These are phyloP conservation scores for Otocyon megalotis DNA, from an alignment of 2,113 vertebrate species.

Conservation along the genomic window DNA sequence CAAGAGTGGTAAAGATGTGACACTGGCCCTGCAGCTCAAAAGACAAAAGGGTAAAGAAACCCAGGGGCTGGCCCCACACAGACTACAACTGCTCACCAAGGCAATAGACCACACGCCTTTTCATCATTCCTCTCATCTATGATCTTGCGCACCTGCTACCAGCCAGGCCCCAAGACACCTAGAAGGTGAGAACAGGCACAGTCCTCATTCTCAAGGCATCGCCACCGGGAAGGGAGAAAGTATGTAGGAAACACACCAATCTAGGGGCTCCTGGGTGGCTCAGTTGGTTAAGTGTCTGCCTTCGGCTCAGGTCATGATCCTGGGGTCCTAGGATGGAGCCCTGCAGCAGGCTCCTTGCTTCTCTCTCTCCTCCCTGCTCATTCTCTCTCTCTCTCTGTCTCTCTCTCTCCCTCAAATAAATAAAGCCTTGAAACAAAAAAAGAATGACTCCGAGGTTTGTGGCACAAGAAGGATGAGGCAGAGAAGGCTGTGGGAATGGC, in stretches of 20 bases:
- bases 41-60: neutral
- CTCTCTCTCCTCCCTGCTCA: neutral
- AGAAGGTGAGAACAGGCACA: fast-evolving
- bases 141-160: fast-evolving
- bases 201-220: neutral
- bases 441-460: no score
- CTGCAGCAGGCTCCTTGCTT: neutral
- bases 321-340: neutral
- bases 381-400: neutral
- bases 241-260: neutral
- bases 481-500: neutral
- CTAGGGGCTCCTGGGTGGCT: neutral
- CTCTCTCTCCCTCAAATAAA: no score
- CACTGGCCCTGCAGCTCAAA: neutral
- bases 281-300: neutral
- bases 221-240: neutral
- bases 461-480: neutral
- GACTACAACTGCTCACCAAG: neutral
- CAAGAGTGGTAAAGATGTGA: neutral
- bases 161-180: fast-evolving
- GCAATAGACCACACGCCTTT: neutral
- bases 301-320: neutral
- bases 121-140: neutral
- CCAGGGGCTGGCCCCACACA: neutral
- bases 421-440: neutral